Conservation (phyloP, 53 echinoderm and acorn worm genomes). For the Temnopleurus reevesii region DNA sequence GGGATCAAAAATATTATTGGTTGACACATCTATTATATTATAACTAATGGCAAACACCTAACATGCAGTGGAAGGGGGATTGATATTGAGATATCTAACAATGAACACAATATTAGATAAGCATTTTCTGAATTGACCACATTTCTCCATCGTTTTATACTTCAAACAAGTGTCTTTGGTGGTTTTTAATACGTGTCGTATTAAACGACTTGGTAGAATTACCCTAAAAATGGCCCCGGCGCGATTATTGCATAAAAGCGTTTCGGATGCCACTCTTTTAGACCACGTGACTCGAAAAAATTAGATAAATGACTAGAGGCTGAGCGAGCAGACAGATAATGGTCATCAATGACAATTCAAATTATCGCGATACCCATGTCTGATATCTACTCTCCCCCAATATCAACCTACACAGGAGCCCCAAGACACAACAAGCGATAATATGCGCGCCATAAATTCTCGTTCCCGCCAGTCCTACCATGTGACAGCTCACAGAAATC, state of each 20-base stretch:
- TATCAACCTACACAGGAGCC: not conserved
- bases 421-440: slow-evolving; percentile 1
- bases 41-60: too few relatives aligned
- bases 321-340: not conserved
- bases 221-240: not conserved
- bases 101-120: too few relatives aligned
- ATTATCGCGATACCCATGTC: slow-evolving; percentile 15
- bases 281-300: not conserved
- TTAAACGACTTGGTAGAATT: not conserved
- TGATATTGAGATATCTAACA: too few relatives aligned
- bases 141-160: too few relatives aligned
- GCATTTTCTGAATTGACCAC: too few relatives aligned
- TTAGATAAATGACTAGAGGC: slow-evolving; percentile 12
- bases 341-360: slow-evolving; percentile 18
- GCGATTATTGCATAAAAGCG: slow-evolving; percentile 13
- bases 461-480: not conserved
- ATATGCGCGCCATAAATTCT: slow-evolving; percentile 24
- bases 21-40: too few relatives aligned
- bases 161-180: too few relatives aligned
- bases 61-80: too few relatives aligned
- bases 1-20: too few relatives aligned
- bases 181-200: too few relatives aligned
- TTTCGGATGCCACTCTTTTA: not conserved
- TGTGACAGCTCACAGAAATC: slow-evolving; percentile 11
- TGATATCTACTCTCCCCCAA: not conserved